Base-by-base conservation (phyloP, 1,140 invertebrate species). In the Conopomorpha cramerella region DNA sequence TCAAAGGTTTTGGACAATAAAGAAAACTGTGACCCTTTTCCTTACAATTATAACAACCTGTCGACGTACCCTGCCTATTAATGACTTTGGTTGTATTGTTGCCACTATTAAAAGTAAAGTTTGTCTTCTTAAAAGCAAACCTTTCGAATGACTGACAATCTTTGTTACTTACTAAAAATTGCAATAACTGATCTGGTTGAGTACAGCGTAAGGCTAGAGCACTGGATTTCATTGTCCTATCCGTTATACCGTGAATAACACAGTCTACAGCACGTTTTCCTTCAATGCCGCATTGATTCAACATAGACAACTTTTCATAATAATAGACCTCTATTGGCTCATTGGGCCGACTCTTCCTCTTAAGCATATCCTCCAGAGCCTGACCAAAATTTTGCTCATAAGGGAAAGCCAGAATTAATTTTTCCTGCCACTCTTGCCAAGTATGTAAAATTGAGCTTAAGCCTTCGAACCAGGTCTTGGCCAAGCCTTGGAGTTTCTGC, bases 1-100 rank as follows among this genome's bases (percentile, higher is more conserved):
- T 10, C 8, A 38, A 16, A 10, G 36, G 36, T 25, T 38, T 38
- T 2, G 36, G 36, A 31, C 36, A 38, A 16, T 30, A 13, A 10
- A 38, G n/a, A 11, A 30, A 38, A 30, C 28, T 30, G 14, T 38
- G 36, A 2, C 36, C 36, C n/a, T 31, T 30, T 29, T 30, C 36
- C 13, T 25, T 30, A 17, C 36, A 36, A 12, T 36, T 36, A 13
- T 16, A 36, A 28, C 34, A 36, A 8, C 16, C 12, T 3, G 17
- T 34, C 11, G 8, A 11, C 3, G 2, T 13, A 15, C 11, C n/a
- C 25, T 28, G 11, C 16, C 12, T 36, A 16, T 8, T 8, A 13
- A 11, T 14, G 23, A 14, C 23, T 3, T 28, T 36, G n/a, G 23
- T 2, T 29, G 10, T 28, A 19, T n/a, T 29, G 4, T 8, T 4